phyloP scores from a whole-genome alignment of 2,113 vertebrate species.

The Mus musculus region DNA sequence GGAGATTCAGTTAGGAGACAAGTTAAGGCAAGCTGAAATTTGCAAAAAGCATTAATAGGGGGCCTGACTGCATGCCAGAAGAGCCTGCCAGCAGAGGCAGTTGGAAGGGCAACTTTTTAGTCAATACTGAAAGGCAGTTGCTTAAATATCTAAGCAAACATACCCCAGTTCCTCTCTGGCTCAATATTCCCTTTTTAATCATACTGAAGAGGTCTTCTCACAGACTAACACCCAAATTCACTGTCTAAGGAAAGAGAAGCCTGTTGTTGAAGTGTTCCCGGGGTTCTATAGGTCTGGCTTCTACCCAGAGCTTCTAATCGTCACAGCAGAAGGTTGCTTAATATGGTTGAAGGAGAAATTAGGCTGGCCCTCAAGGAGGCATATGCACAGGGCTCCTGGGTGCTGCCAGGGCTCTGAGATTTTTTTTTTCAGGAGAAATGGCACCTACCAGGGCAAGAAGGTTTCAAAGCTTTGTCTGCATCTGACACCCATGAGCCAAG shows the following conservation, averaged over 20 bases:
- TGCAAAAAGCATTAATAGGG: constrained; percentile 58
- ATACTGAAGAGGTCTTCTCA: constrained; percentile 4
- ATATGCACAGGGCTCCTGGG: rapidly evolving
- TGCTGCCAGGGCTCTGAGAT: neutral
- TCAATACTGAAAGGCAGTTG: constrained; percentile 67
- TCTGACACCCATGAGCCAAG: neutral
- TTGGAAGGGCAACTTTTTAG: constrained; percentile 65
- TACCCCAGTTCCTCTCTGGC: constrained; percentile 35
- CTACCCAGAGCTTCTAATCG: neutral
- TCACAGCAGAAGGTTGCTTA: too few relatives aligned
- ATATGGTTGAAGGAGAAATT: neutral
- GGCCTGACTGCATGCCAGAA: neutral
- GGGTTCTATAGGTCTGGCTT: constrained; percentile 1
- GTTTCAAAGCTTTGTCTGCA: neutral
- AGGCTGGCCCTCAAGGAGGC: neutral
- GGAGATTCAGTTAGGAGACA: constrained; percentile 30
- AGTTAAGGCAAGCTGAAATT: constrained; percentile 62
- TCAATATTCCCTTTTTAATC: constrained; percentile 63
- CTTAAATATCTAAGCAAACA: constrained; percentile 67
- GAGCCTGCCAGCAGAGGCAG: constrained; percentile 68
- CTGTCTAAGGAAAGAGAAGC: neutral
- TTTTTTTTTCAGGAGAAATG: neutral
- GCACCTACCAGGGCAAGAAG: too few relatives aligned
- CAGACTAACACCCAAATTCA: constrained; percentile 38
- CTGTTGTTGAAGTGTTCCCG: neutral